phyloP scores from a whole-genome alignment of 2,113 vertebrate genomes.

The Lepidothrix coronata region DNA sequence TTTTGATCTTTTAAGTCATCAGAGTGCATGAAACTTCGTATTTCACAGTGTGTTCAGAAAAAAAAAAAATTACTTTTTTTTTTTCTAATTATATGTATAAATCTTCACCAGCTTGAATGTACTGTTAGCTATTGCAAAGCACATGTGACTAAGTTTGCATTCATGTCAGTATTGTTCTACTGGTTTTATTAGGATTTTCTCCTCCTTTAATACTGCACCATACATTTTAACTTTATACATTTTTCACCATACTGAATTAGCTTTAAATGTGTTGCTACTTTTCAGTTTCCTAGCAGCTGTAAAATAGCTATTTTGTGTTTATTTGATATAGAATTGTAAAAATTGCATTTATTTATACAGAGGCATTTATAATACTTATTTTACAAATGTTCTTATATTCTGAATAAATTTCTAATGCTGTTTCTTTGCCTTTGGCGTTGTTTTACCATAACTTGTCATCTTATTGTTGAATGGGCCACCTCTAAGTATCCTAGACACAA shows the following conservation, averaged over 20 bases:
- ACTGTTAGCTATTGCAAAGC: slow-evolving; percentile 57
- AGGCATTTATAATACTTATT: slow-evolving; percentile 85
- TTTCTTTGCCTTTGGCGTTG: background rate
- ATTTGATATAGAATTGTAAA: slow-evolving; percentile 81
- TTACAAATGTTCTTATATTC: slow-evolving; percentile 86
- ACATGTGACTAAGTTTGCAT: slow-evolving; percentile 57
- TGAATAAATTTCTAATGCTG: slow-evolving; percentile 84
- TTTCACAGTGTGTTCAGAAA: slow-evolving; percentile 36
- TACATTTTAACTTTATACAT: slow-evolving; percentile 22
- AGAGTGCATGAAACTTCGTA: slow-evolving; percentile 48
- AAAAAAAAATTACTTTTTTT: slow-evolving; percentile 25
- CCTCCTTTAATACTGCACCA: slow-evolving; percentile 36
- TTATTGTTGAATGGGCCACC: background rate
- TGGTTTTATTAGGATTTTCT: slow-evolving; percentile 45
- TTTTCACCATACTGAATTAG: slow-evolving; percentile 23
- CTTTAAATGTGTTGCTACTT: slow-evolving; percentile 60
- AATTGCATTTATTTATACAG: slow-evolving; percentile 86
- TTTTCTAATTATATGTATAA: background rate
- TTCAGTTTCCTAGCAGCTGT: slow-evolving; percentile 74
- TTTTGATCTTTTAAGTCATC: background rate
- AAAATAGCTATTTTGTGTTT: slow-evolving; percentile 75
- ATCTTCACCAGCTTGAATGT: slow-evolving; percentile 69
- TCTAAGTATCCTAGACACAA: background rate
- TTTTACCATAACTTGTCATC: background rate
- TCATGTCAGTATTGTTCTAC: slow-evolving; percentile 56